Conservation (phyloP, 2,888 invertebrate species). For the Agonum fuliginosum region DNA sequence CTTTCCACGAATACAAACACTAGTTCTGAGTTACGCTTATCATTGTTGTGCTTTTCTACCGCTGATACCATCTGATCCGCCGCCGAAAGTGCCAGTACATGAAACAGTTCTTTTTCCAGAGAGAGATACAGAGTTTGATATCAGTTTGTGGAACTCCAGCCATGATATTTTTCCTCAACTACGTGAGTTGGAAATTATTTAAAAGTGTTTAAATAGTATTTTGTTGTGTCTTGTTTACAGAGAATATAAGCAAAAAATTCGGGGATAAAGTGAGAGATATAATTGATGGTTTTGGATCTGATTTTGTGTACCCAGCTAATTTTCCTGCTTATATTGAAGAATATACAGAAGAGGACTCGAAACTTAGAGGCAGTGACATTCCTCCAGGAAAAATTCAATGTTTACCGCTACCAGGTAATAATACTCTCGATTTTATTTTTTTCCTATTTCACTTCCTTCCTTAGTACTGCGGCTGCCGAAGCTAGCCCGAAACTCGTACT, state of each 20-base stretch:
- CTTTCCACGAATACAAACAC: slow-evolving; percentile 89
- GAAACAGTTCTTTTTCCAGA: slow-evolving; percentile 83
- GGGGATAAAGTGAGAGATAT: slow-evolving; percentile 82
- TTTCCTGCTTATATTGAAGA: slow-evolving; percentile 83
- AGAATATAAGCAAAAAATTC: slow-evolving; percentile 83
- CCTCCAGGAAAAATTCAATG: slow-evolving; percentile 80
- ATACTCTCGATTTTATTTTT: no score
- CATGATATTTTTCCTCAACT: slow-evolving; percentile 89
- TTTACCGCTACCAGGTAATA: slow-evolving; percentile 87
- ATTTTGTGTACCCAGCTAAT: slow-evolving; percentile 82
- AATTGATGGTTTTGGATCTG: slow-evolving; percentile 82
- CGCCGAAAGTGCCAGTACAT: slow-evolving; percentile 74
- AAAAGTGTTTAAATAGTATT: not conserved
- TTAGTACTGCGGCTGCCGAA: no score
- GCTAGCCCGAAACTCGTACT: no score
- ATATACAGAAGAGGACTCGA: slow-evolving; percentile 79
- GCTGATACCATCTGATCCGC: slow-evolving; percentile 75
- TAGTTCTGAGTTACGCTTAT: slow-evolving; percentile 94
- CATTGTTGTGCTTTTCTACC: slow-evolving; percentile 95
- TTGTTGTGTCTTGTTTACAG: slow-evolving; percentile 71
- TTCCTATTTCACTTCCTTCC: no score
- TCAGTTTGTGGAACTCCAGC: slow-evolving; percentile 87
- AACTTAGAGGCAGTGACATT: slow-evolving; percentile 67
- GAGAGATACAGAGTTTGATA: slow-evolving; percentile 82
- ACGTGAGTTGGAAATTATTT: slow-evolving; percentile 74